Percentiles rank a stretch among this genome's conserved stretches.
Evolutionary conservation across 92 coral and sea anemone species (phyloP).

Genomic region (Hydrozoanthus gracilis): DNA sequence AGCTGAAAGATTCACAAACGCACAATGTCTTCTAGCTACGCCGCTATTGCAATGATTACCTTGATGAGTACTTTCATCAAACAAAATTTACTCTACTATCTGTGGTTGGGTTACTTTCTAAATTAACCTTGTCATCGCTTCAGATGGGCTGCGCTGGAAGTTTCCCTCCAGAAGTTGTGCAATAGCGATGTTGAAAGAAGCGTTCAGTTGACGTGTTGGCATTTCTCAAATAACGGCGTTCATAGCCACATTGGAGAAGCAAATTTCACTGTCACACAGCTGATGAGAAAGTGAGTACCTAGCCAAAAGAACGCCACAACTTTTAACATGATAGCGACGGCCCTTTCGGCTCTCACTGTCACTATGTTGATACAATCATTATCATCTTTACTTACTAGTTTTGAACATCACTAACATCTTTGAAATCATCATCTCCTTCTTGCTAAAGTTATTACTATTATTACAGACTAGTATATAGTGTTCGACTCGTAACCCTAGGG

Average conservation of each 20-base stretch:
- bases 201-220: conserved; percentile 86
- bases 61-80: no score
- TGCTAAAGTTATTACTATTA: neutral
- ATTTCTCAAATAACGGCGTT: conserved; percentile 80
- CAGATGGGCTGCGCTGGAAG: conserved; percentile 90
- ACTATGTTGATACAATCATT: neutral
- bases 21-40: no score
- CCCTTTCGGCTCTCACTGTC: no score
- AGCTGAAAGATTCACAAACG: no score
- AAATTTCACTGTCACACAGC: conserved; percentile 58
- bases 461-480: no score
- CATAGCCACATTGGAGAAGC: conserved; percentile 85
- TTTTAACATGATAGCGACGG: no score
- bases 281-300: conserved; percentile 74
- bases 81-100: no score
- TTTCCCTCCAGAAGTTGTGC: conserved; percentile 86
- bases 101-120: neutral
- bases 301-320: no score
- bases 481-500: no score
- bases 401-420: neutral
- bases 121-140: neutral
- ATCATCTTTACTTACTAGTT: neutral
- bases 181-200: conserved; percentile 77
- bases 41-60: no score
- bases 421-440: neutral